Evolutionary conservation across 2,113 vertebrate species (phyloP).

Genomic region (Platichthys flesus): DNA sequence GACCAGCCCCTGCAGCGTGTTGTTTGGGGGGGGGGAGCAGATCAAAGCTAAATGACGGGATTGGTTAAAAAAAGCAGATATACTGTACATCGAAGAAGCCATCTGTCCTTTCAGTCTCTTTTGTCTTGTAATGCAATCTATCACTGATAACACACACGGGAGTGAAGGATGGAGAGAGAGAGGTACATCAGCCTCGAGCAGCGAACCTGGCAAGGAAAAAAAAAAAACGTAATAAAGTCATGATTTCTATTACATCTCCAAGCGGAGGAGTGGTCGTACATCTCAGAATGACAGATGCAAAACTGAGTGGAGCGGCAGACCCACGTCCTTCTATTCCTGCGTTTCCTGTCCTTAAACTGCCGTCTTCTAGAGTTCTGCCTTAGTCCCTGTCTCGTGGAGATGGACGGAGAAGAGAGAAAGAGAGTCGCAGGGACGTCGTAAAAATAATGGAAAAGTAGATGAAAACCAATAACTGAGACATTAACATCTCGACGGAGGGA

Average conservation of each 20-base stretch:
- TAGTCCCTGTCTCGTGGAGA: background rate
- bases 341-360: background rate
- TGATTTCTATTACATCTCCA: conserved; percentile 23
- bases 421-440: background rate
- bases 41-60: conserved; percentile 9
- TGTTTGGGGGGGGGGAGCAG: background rate
- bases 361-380: background rate
- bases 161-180: conserved; percentile 5
- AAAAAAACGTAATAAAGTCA: conserved; percentile 19
- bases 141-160: conserved; percentile 24
- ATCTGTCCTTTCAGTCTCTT: conserved; percentile 44
- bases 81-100: conserved; percentile 33
- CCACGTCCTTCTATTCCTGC: background rate
- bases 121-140: conserved; percentile 38
- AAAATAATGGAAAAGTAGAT: background rate
- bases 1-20: background rate
- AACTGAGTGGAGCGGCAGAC: background rate
- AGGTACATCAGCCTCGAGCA: conserved; percentile 25
- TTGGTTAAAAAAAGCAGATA: conserved; percentile 30
- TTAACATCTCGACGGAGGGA: background rate
- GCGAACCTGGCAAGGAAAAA: conserved; percentile 23
- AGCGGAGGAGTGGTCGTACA: conserved; percentile 12
- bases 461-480: background rate
- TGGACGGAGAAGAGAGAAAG: background rate
- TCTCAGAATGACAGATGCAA: conserved; percentile 18